Conservation (phyloP, 2,888 invertebrate species). For the Agapetus fuscipes region DNA sequence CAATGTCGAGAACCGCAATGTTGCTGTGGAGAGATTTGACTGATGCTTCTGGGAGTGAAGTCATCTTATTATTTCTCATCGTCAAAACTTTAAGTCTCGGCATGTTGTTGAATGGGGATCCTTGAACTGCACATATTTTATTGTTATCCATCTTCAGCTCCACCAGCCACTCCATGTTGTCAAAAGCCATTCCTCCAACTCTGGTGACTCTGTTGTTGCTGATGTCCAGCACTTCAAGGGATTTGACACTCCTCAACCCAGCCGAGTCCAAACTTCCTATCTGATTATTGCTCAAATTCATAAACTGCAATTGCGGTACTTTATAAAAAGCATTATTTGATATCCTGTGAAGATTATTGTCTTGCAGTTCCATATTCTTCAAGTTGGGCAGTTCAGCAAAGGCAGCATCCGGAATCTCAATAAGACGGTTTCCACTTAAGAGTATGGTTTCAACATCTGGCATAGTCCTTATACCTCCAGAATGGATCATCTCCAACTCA, state of each 20-base stretch:
- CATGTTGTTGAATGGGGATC: conserved; percentile 76
- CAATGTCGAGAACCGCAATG: conserved; percentile 73
- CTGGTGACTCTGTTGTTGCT: conserved; percentile 67
- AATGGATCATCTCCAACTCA: conserved; percentile 63
- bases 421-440: conserved; percentile 62
- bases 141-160: conserved; percentile 81
- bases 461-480: conserved; percentile 59
- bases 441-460: conserved; percentile 60
- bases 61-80: conserved; percentile 65
- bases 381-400: conserved; percentile 68
- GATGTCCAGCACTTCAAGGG: conserved; percentile 76
- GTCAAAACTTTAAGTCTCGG: conserved; percentile 72
- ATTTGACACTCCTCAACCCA: conserved; percentile 61
- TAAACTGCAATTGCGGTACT: conserved; percentile 66
- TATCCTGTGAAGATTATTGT: conserved; percentile 65
- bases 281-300: conserved; percentile 77
- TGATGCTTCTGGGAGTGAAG: conserved; percentile 60
- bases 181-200: conserved; percentile 58
- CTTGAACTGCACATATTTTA: conserved; percentile 68
- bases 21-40: conserved; percentile 70
- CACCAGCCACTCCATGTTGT: conserved; percentile 76
- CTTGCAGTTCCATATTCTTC: conserved; percentile 67
- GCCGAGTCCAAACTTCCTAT: conserved; percentile 64
- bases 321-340: conserved; percentile 66
- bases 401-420: conserved; percentile 63